These are phyloP conservation scores for Spheniscus humboldti DNA, from an alignment of 2,797 vertebrate species.

Conservation along the genomic window DNA sequence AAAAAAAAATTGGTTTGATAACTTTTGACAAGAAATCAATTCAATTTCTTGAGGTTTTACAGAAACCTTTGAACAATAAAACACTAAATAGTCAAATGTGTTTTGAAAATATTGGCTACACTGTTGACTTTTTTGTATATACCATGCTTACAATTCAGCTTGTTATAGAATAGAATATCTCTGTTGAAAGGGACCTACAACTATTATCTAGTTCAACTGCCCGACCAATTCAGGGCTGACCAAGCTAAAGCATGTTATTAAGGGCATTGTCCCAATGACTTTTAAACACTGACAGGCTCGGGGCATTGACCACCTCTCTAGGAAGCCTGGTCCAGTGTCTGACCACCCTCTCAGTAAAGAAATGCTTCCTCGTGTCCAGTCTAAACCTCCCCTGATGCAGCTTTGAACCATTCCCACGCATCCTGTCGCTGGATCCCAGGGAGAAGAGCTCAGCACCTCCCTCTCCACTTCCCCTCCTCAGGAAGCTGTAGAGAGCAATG, in stretches of 20 bases:
- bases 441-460: not conserved
- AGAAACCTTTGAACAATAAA: not conserved
- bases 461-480: not conserved
- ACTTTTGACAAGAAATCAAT: not conserved
- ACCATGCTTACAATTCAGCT: not conserved
- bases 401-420: accelerated
- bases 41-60: not conserved
- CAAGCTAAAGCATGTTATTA: not conserved
- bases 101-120: not conserved
- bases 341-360: not conserved
- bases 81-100: not conserved
- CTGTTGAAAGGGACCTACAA: not conserved
- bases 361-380: not conserved
- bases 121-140: not conserved
- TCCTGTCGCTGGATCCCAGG: not conserved
- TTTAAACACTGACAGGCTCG: not conserved
- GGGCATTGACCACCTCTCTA: not conserved
- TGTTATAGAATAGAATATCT: not conserved
- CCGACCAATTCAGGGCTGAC: not conserved
- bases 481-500: not conserved
- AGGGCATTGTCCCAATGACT: not conserved
- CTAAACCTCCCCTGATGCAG: not conserved
- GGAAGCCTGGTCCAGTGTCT: not conserved
- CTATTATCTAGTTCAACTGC: not conserved
- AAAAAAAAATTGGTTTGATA: not conserved